Evolutionary conservation across 2,797 vertebrate species (phyloP).

Genomic region (Margarornis squamiger): DNA sequence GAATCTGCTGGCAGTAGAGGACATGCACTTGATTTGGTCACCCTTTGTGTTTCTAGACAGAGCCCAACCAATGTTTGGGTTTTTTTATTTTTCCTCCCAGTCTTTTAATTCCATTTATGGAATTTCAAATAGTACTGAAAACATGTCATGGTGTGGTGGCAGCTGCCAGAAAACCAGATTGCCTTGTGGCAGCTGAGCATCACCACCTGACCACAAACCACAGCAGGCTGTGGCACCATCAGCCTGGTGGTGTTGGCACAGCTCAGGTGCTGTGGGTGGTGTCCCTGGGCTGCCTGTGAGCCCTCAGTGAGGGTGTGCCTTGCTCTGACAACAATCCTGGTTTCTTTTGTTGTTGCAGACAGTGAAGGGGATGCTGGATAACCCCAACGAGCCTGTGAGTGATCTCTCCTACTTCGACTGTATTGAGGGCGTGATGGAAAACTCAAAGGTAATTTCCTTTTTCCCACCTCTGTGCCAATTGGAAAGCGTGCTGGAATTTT

Average conservation of each 20-base stretch:
- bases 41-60: neutral
- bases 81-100: neutral
- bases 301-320: no score
- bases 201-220: neutral
- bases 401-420: conserved; percentile 99
- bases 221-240: neutral
- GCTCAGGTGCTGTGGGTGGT: no score
- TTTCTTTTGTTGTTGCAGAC: conserved; percentile 78
- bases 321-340: neutral
- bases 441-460: conserved; percentile 89
- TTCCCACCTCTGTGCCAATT: neutral
- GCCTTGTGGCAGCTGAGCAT: neutral
- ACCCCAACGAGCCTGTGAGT: conserved; percentile 93
- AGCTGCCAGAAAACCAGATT: neutral
- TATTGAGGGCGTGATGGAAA: conserved; percentile 98
- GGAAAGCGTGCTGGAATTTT: neutral
- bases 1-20: no score
- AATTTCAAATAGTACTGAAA: neutral
- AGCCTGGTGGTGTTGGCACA: no score
- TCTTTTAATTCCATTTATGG: neutral
- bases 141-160: neutral
- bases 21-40: neutral
- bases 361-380: conserved; percentile 93
- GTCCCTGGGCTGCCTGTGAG: no score
- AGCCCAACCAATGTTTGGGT: neutral